Evolutionary conservation across 2,888 invertebrate species (phyloP).

Genomic region (Sarcophaga caerulescens): DNA sequence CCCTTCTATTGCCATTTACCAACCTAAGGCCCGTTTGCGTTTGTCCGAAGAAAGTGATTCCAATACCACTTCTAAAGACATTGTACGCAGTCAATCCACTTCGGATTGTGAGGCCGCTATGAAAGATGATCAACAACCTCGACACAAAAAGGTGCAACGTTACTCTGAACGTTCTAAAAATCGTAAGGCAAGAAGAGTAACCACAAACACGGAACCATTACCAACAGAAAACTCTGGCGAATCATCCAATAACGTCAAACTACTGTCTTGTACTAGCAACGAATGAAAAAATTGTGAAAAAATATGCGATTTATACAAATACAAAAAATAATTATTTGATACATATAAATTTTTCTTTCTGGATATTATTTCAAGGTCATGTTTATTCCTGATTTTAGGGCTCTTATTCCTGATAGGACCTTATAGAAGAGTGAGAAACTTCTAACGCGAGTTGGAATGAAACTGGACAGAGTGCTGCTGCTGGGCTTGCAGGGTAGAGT

Average conservation of each 20-base stretch:
- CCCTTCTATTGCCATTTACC: constrained; percentile 93
- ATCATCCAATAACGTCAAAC: not conserved
- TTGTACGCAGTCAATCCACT: constrained; percentile 71
- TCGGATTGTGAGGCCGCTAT: constrained; percentile 74
- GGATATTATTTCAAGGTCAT: too few relatives aligned
- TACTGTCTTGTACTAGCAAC: not conserved
- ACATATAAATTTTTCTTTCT: too few relatives aligned
- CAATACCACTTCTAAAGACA: constrained; percentile 64
- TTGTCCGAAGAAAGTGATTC: constrained; percentile 74
- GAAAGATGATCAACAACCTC: constrained; percentile 70
- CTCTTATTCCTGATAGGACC: too few relatives aligned
- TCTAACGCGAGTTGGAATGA: too few relatives aligned
- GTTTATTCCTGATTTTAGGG: too few relatives aligned
- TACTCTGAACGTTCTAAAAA: constrained; percentile 74
- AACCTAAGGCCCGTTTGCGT: constrained; percentile 84
- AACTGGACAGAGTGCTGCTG: too few relatives aligned
- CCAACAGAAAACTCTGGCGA: not conserved
- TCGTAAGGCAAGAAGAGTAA: constrained; percentile 49
- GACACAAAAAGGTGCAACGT: constrained; percentile 73
- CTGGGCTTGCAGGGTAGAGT: too few relatives aligned
- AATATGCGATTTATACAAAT: too few relatives aligned
- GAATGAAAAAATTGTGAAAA: too few relatives aligned
- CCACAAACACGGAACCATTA: constrained; percentile 15
- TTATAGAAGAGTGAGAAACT: too few relatives aligned
- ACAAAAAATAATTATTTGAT: too few relatives aligned